Base-by-base conservation (phyloP, 1,140 invertebrate genomes). In the Cyphomyrmex costatus region DNA sequence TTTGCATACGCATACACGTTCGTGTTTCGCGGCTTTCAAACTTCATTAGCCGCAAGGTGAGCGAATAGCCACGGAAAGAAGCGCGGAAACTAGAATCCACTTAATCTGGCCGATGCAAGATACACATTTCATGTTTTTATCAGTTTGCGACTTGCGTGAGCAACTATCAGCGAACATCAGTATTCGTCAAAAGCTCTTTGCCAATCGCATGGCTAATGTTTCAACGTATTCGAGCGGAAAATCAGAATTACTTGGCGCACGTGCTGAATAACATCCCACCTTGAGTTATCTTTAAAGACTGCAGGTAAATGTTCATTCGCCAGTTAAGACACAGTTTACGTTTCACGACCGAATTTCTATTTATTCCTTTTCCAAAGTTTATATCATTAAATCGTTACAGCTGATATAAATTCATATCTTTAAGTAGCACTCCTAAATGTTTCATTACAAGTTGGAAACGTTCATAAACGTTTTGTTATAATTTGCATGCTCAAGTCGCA, bases 121-220 rank as follows among this genome's bases (percentile, higher is more conserved):
- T 71, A 60, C 53, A 73, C 68, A 82, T 83, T 83, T 83, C 68
- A 61, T 16, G 79, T 83, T 83, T 83, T 73, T 83, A 42, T 19
- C 27, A 46, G 36, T 42, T 42, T 42, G 36, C 6, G 27, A 10
- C 2, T 30, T 6, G 33, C 53, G 53, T 36, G 68, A 58, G 14
- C 14, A 27, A n/a, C 12, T 36, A 19, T 21, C 30, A n/a, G 49
- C 51, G 24, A 68, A 51, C 27, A 53, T 49, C 36, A 19, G 66
- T 82, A 82, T 83, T 73, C 68, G 79, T 73, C 68, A 83, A 36
- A 46, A 61, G n/a, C 68, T 83, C 36, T 27, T 60, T 68, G 61
- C 63, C 30, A 49, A 58, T 77, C n/a, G 77, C 77, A 56, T 2
- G 24, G 24, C 66, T 60, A 82, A 70, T 58, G 51, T 53, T 30